phyloP scores from a whole-genome alignment of 1,140 invertebrate genomes.

The Periplaneta americana region DNA sequence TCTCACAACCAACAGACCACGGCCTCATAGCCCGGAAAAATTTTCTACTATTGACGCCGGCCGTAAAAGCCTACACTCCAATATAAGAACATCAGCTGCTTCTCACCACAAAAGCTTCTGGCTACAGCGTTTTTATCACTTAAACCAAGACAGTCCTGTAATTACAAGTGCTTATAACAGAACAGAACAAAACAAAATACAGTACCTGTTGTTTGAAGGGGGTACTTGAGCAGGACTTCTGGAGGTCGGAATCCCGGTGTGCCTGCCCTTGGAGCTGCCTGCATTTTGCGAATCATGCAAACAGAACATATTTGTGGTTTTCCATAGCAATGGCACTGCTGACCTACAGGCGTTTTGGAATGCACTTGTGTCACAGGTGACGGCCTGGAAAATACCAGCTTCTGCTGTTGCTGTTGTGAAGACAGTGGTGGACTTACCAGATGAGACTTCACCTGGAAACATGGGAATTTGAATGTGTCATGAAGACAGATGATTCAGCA shows the following conservation, averaged over 20 bases:
- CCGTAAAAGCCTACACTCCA: no score
- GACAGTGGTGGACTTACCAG: neutral
- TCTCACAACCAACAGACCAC: no score
- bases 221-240: constrained; percentile 76
- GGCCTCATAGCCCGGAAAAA: no score
- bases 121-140: no score
- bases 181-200: no score
- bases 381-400: neutral
- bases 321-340: constrained; percentile 56
- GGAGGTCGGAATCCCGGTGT: constrained; percentile 88
- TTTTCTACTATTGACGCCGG: no score
- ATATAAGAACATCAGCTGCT: no score
- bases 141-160: no score
- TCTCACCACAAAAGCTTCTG: no score
- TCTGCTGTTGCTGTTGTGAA: neutral
- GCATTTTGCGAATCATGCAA: constrained; percentile 50
- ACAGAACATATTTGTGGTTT: constrained; percentile 54
- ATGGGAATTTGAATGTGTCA: no score
- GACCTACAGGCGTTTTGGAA: neutral
- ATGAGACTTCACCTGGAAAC: neutral
- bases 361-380: neutral
- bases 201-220: constrained; percentile 65
- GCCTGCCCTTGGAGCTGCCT: constrained; percentile 70
- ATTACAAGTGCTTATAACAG: no score
- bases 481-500: no score